A percentile compares a stretch with the other conserved stretches of the same genome.
phyloP scores from a whole-genome alignment of 2,113 vertebrate genomes.

The Gallinago media region DNA sequence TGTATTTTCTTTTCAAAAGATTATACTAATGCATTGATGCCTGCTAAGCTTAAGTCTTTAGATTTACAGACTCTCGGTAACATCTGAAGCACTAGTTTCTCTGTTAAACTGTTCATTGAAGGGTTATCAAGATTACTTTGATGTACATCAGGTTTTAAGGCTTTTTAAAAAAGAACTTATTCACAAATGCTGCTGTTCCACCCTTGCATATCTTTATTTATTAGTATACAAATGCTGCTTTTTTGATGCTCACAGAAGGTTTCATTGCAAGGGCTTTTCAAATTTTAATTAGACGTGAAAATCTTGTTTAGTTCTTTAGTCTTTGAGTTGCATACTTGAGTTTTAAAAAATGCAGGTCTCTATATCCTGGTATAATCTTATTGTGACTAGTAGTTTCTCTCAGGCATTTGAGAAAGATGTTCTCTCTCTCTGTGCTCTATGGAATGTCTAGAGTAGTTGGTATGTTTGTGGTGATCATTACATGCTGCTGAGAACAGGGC shows the following conservation, averaged over 20 bases:
- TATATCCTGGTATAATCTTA: background rate
- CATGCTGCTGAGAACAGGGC: background rate
- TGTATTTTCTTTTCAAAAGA: background rate
- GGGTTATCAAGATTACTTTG: background rate
- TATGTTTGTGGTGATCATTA: background rate
- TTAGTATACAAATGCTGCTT: background rate
- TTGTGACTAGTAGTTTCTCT: background rate
- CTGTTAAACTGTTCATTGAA: background rate
- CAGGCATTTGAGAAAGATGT: background rate
- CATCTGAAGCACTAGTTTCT: constrained; percentile 1
- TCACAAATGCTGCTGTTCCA: background rate
- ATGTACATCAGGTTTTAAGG: background rate
- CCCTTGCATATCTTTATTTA: background rate
- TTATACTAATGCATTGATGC: background rate
- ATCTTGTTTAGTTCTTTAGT: background rate
- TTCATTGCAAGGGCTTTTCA: background rate
- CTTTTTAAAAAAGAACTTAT: background rate
- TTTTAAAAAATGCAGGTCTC: background rate
- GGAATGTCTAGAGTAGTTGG: background rate
- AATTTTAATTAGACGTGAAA: constrained; percentile 9
- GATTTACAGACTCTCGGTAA: background rate
- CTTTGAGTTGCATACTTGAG: background rate
- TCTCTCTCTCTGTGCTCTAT: background rate
- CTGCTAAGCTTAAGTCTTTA: background rate
- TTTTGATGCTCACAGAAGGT: background rate